Conservation (phyloP, 2,113 vertebrate genomes). For the Platysternon megacephalum region DNA sequence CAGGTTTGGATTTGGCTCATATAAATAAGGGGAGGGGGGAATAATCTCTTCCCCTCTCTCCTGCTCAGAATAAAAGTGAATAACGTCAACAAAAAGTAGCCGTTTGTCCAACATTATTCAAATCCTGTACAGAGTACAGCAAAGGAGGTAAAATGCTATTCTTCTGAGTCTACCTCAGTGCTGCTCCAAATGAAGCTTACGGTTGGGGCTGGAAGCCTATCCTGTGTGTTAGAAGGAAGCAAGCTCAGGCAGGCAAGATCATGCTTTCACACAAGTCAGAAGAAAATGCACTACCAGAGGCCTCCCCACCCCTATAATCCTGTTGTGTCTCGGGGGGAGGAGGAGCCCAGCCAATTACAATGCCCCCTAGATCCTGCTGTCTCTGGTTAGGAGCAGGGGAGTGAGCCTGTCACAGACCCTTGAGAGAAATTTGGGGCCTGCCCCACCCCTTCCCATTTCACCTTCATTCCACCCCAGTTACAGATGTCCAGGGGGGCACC, state of each 20-base stretch:
- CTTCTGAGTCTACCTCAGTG: neutral
- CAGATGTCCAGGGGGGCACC: neutral
- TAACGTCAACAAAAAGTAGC: constrained; percentile 1
- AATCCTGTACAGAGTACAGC: neutral
- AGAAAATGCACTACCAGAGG: neutral
- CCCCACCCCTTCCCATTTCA: neutral
- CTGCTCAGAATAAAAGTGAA: neutral
- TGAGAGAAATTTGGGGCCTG: neutral
- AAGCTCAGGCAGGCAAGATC: neutral
- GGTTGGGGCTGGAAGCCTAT: neutral
- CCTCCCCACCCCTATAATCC: neutral
- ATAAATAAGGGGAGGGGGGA: neutral
- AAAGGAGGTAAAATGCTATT: neutral
- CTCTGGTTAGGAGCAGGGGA: neutral
- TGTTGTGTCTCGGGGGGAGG: neutral
- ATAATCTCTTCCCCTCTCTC: constrained; percentile 2
- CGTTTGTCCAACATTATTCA: neutral
- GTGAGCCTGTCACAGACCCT: neutral
- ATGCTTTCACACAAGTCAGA: neutral
- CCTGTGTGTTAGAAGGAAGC: neutral
- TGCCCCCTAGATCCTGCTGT: neutral
- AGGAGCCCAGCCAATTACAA: neutral
- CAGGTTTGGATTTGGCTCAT: constrained; percentile 24
- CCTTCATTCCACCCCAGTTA: neutral
- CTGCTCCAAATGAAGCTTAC: neutral